Base-by-base conservation (phyloP, 2,888 invertebrate species). In the Andrena hattorfiana region DNA sequence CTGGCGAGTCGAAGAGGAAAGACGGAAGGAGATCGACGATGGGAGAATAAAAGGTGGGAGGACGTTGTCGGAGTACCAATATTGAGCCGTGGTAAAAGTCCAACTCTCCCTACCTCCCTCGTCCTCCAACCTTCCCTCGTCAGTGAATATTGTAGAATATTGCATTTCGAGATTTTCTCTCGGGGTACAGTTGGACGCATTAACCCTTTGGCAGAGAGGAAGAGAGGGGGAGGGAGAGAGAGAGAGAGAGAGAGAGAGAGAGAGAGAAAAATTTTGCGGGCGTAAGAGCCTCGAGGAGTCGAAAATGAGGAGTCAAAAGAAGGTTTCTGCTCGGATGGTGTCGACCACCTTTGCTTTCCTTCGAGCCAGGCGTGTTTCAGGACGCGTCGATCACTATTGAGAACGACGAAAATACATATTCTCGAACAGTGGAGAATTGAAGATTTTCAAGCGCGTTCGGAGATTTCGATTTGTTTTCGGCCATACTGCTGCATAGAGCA, bases 1-100 rank as follows among this genome's bases (percentile, higher is more conserved):
- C 73, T 76, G 80, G 83, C 68, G 87, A 82, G 87, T 77, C 78
- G 84, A 81, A 74, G 84, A 78, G 64, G 72, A 30, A 78, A 64
- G 81, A 77, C 56, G 63, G 82, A 76, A 63, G 74, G 70, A 83
- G 85, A 88, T 87, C 79, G 86, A 84, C 86, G 56, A 56, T 23
- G 56, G 83, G 84, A 78, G 85, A 81, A 83, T 71, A 84, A 77
- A 82, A 78, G 84, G 85, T 85, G 71, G 81, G 82, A 83, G 86
- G 89, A 87, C 84, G 85, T 80, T 85, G 89, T 87, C 87, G 86
- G 88, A 89, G 91, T 88, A 89, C 89, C 91, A 92, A 92, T 92
- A 92, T 92, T 91, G 92, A 92, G 90, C 88, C 89, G 85, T 86
- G 89, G 89, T 91, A 92, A 92, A 92, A 91, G 89, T 91, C 87